Base-by-base conservation (phyloP, 2,888 invertebrate species). In the Pterostichus madidus region DNA sequence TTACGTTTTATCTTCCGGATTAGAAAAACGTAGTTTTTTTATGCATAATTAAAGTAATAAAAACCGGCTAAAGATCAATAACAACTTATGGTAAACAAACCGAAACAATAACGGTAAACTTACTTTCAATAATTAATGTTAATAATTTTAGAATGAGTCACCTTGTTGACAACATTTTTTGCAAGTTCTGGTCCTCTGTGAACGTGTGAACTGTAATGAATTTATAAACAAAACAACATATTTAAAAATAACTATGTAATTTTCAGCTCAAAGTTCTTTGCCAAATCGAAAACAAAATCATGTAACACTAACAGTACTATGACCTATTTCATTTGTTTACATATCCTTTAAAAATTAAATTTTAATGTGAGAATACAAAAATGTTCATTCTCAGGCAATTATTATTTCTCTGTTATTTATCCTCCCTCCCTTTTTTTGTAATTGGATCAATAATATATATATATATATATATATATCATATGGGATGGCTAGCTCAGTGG, bases 251-350 rank as follows among this genome's bases (percentile, higher is more conserved):
- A 64, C 64, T n/a, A 5, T 64, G 64, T 35, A 35, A 32, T 32
- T 64, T 64, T 61, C 11, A 24, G n/a, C n/a, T n/a, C n/a, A n/a
- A n/a, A 59, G 24, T 59, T 10, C 59, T 35, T 46, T 71, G 71
- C 46, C 46, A 71, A 46, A 32, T 32, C 24, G 68, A n/a, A 71
- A 71, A 44, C 71, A 71, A 71, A 46, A 46, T 46, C 64, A 64
- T 7, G 46, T 39, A 24, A 39, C 39, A 71, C 24, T 39, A 24
- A 39, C 39, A 71, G 71, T 71, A 10, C 46, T 71, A 17, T 71
- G 46, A 71, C 44, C 71, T 46, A 46, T 46, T 46, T 71, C 2
- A 10, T 64, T 32, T 64, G n/a, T 35, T 32, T 13, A 64, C 32
- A 35, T n/a, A 11, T 59, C n/a, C 49, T 11, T n/a, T n/a, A 49